Evolutionary conservation across 1,140 invertebrate species (phyloP), one percentile per base, ranked within the genome.

Genomic region (Drosophila seguyi): DNA sequence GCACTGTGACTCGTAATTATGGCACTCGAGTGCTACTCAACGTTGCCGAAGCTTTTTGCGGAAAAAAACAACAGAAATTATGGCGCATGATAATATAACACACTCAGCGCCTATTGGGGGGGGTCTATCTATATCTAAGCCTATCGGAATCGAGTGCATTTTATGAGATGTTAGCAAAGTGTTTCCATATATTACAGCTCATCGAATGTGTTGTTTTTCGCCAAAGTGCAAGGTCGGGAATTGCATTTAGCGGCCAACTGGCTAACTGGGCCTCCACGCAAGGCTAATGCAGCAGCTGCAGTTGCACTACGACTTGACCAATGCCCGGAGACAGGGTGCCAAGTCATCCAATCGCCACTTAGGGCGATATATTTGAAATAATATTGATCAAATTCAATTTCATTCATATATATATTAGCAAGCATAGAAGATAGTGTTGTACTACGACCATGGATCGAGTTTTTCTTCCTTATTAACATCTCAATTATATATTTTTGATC

Each of bases 11-110:
- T 84, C 78, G 79, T 87, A 87, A 87, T 87, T 87, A 87, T 87
- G 85, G 72, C 83, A 81, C 73, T 78, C 80, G 71, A 84, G 84
- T 87, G 84, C 84, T 88, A 88, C 68, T 88, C 83, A 60, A 75
- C 63, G 60, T 29, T 66, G 56, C 50, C 47, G 22, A 72, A 71
- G 45, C 42, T 63, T 45, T 27, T 69, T 61, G 67, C 66, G 66
- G 66, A 76, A 80, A 74, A 74, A 80, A 69, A 60, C 75, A 81
- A 77, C 58, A 73, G 57, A 79, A 84, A 84, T 86, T 72, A 75
- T 79, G 65, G 75, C 78, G 68, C 69, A 66, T 67, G 79, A 88
- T 87, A 87, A 83, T 76, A 47, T 41, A 66, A 41, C 45, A 42
- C 57, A 29, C 16, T 45, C 39, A 41, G 11, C 27, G 18, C 34